phyloP scores from a whole-genome alignment of 2,888 invertebrate species.

The Atethmia centrago region DNA sequence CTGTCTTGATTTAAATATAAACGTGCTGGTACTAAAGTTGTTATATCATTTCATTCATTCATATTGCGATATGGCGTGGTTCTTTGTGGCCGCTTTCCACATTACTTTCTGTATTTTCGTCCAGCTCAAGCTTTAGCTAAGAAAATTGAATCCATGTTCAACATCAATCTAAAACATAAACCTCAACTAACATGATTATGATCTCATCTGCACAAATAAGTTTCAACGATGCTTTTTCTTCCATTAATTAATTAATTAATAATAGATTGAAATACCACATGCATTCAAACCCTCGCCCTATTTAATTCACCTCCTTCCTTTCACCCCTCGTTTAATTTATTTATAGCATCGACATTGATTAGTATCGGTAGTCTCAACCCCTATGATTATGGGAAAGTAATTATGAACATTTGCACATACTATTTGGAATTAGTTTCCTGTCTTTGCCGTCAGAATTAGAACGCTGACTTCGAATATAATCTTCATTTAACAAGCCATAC shows the following conservation, averaged over 20 bases:
- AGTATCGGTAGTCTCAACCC: conserved; percentile 62
- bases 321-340: conserved; percentile 52
- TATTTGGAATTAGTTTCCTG: conserved; percentile 1
- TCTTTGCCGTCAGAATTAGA: not conserved
- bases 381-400: conserved; percentile 44
- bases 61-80: not conserved
- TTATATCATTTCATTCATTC: not conserved
- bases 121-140: not conserved
- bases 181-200: not conserved
- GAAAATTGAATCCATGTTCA: not conserved
- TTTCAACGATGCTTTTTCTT: not conserved
- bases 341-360: conserved; percentile 67
- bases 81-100: not conserved
- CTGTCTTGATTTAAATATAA: not conserved
- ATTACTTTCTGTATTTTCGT: not conserved
- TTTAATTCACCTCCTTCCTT: conserved; percentile 33
- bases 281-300: conserved; percentile 47
- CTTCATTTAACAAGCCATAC: not conserved
- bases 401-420: conserved; percentile 45
- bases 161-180: not conserved
- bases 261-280: conserved; percentile 44
- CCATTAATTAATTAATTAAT: conserved; percentile 22
- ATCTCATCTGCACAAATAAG: conserved; percentile 14
- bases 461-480: not conserved
- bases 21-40: not conserved